Evolutionary conservation across 1,140 invertebrate species (phyloP), one percentile per base, ranked within the genome.

Genomic region (Spodoptera frugiperda): DNA sequence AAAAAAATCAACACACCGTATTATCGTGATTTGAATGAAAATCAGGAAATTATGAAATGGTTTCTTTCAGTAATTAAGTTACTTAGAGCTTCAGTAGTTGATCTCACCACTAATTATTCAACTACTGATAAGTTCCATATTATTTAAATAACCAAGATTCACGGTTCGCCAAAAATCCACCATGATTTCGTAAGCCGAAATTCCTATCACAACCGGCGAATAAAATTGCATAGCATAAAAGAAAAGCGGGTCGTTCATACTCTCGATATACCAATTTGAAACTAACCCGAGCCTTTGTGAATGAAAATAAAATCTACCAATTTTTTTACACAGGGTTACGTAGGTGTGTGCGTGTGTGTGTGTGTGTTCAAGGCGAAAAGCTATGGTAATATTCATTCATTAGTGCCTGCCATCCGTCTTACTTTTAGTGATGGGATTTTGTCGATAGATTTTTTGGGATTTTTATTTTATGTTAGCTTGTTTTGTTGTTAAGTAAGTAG

Each of bases 321-420:
- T 39, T 48, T 39, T n/a, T 48, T 44, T 25, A 67, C 10, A 49
- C 11, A 39, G 51, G 67, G 49, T 70, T 70, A 54, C 44, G 25
- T 55, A 12, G 17, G 8, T 51, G 65, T 68, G 14, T 68, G 21
- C 14, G 19, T 49, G 39, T 25, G 33, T 49, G 49, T 65, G 21
- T 53, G 49, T 39, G 49, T 19, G 30, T 8, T 51, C 59, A 77
- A 77, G 75, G 75, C 63, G 75, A 67, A 54, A 76, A 70, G 75
- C 59, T 61, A 55, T 76, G 51, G 59, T 67, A 61, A 67, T 76
- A 68, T 78, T 57, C 63, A 78, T 78, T 78, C 61, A 78, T 78
- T 78, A 74, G 61, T 39, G 51, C 53, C 14, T 25, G 71, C 53
- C 19, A 78, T 73, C 61, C 57, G 44, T 78, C 70, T 78, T 67